Base-by-base conservation (phyloP, 2,888 invertebrate genomes). In the Ophonus ardosiacus region DNA sequence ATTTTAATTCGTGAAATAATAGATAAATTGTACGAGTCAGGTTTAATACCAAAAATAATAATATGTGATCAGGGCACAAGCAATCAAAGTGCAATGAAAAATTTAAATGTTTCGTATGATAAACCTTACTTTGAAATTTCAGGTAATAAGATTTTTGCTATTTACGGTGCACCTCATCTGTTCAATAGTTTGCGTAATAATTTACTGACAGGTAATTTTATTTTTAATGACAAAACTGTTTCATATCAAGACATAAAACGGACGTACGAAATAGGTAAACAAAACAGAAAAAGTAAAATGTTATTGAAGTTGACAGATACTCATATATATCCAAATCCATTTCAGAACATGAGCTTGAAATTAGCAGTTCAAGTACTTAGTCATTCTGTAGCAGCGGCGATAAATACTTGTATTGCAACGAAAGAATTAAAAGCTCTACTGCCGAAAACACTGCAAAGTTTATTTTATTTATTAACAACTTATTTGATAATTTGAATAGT, bases 281-380 rank as follows among this genome's bases (percentile, higher is more conserved):
- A 78, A 57, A 78, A 78, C n/a, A 71, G 13, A 51, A 51, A 71
- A 56, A 74, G 81, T 61, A 71, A 51, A 85, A 61, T 31, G 10
- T 56, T 85, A 59, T 56, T 51, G 7, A 65, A 61, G 57, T 40
- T 85, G 5, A 76, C 85, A n/a, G 81, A 85, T 65, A 43, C 85
- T 0, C 85, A 85, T 81, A 65, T 82, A 18, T 24, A 38, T 38
- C 81, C 81, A 13, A 85, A 74, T 38, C 24, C 51, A 7, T 81
- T 85, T 63, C 82, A 85, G 61, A 76, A 81, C 65, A 85, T 85
- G 85, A 71, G 63, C 40, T 57, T 81, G 7, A 85, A 81, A 76
- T 17, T 71, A 21, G 85, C 85, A 24, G 51, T 85, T 7, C 59
- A 79, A 79, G 21, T 21, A 21, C 79, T n/a, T n/a, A n/a, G n/a